These are phyloP conservation scores for Acrobasis suavella DNA, from an alignment of 2,888 invertebrate species.

Conservation along the genomic window DNA sequence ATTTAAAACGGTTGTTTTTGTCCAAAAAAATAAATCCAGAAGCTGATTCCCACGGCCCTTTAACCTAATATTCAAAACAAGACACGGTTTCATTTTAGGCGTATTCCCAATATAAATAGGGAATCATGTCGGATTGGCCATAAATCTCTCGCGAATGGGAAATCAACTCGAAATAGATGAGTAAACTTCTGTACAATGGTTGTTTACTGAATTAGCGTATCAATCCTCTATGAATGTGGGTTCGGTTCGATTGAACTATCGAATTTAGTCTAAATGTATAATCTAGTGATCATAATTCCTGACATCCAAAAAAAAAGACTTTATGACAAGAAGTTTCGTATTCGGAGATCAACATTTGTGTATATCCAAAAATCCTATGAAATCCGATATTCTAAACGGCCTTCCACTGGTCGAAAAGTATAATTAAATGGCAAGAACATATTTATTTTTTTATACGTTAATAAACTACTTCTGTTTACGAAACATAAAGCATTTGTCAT, in stretches of 20 bases:
- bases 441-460: too few relatives aligned
- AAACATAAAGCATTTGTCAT: too few relatives aligned
- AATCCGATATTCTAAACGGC: too few relatives aligned
- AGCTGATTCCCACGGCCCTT: slow-evolving; percentile 6
- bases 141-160: slow-evolving; percentile 6
- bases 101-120: slow-evolving; percentile 5
- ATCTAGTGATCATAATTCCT: background rate
- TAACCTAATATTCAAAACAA: background rate
- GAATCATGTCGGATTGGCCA: slow-evolving; percentile 5
- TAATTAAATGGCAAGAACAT: too few relatives aligned
- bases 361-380: too few relatives aligned
- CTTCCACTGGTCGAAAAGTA: too few relatives aligned
- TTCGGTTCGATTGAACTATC: slow-evolving; percentile 4
- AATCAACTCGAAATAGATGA: slow-evolving; percentile 10
- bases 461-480: too few relatives aligned
- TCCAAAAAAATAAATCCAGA: background rate
- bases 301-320: too few relatives aligned
- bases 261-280: background rate
- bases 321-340: too few relatives aligned
- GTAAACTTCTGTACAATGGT: slow-evolving; percentile 10
- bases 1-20: background rate
- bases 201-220: slow-evolving; percentile 3
- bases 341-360: too few relatives aligned
- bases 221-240: background rate
- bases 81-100: slow-evolving; percentile 2